Conservation (phyloP, 2,113 vertebrate species). For the Hemibagrus wyckioides region DNA sequence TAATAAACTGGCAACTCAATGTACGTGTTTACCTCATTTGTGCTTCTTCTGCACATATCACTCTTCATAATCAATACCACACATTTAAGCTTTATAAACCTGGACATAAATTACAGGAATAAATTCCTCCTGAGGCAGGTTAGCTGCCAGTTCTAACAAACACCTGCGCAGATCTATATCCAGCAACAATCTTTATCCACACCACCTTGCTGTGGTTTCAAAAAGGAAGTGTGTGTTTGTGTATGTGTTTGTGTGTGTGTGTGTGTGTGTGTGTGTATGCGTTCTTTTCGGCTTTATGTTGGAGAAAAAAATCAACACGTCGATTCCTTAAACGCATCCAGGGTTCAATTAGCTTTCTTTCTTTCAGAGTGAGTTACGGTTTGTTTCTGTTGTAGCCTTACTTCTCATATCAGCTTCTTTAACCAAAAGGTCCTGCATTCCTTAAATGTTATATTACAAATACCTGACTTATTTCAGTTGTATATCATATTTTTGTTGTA, state of each 20-base stretch:
- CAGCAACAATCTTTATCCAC: not conserved
- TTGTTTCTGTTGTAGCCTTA: not conserved
- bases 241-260: not conserved
- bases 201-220: conserved; percentile 7
- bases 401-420: not conserved
- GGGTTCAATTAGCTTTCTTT: conserved; percentile 10
- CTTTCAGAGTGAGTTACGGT: not conserved
- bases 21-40: not conserved
- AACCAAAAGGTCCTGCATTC: not conserved
- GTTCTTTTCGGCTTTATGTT: not conserved
- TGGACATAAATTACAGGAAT: conserved; percentile 10
- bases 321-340: not conserved
- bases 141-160: not conserved
- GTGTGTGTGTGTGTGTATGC: not conserved
- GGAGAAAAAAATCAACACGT: not conserved
- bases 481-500: not conserved
- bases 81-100: not conserved
- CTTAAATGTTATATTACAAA: not conserved
- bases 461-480: not conserved
- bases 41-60: not conserved
- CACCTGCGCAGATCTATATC: not conserved
- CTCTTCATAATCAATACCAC: not conserved
- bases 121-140: not conserved
- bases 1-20: conserved; percentile 1
- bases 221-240: not conserved